phyloP scores from a whole-genome alignment of 2,797 vertebrate genomes.

The Nyctalus aviator region DNA sequence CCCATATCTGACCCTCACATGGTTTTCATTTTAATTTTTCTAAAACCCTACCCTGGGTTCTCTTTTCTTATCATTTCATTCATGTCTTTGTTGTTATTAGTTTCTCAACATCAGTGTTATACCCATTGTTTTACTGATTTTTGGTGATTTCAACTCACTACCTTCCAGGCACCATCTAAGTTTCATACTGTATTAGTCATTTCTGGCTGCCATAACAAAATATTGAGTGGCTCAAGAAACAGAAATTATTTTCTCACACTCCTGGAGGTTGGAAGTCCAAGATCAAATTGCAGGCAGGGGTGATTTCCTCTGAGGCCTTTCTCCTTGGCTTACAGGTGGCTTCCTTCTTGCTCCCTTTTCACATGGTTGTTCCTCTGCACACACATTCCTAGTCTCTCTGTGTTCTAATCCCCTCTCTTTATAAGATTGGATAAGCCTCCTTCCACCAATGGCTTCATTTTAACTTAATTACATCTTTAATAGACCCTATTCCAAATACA shows the following conservation, averaged over 20 bases:
- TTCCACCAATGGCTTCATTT: not conserved
- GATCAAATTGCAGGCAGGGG: too few relatives aligned
- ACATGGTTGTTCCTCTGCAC: not conserved
- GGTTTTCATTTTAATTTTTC: not conserved
- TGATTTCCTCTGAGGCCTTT: not conserved
- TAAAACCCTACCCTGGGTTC: not conserved
- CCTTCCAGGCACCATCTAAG: not conserved
- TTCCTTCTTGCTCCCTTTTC: not conserved
- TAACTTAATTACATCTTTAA: not conserved
- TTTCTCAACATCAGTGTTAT: not conserved
- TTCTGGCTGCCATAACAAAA: not conserved
- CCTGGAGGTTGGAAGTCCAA: not conserved
- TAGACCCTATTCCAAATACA: not conserved
- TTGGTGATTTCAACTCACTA: not conserved
- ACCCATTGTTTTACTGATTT: not conserved
- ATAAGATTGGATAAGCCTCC: not conserved
- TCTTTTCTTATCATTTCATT: not conserved
- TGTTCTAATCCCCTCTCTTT: not conserved
- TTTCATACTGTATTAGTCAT: not conserved
- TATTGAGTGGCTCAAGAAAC: not conserved
- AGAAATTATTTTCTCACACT: not conserved
- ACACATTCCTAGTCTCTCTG: not conserved
- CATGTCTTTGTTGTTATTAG: not conserved
- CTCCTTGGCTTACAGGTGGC: not conserved
- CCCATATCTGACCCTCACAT: not conserved